Evolutionary conservation across 2,888 invertebrate genomes (phyloP).

Genomic region (Heliconius hortense): DNA sequence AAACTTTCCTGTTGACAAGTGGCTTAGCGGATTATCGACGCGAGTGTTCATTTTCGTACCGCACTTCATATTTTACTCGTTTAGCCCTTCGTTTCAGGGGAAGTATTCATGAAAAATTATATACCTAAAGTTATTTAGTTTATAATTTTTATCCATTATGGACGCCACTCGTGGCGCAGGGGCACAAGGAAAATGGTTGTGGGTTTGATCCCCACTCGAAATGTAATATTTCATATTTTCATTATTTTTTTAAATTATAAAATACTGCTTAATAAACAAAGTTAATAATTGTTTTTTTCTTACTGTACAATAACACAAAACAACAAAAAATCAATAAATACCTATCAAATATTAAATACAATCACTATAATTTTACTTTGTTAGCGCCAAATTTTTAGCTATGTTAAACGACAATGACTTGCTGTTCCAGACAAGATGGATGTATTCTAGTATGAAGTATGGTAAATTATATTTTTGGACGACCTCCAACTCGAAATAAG

Average conservation of each 20-base stretch:
- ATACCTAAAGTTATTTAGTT: background rate
- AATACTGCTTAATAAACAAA: too few species aligned
- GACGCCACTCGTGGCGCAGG: background rate
- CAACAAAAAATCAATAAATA: too few species aligned
- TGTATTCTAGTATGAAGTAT: slow-evolving; percentile 35
- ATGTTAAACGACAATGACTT: slow-evolving; percentile 62
- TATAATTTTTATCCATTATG: background rate
- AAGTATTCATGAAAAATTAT: background rate
- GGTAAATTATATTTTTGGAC: slow-evolving; percentile 40
- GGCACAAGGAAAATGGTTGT: background rate
- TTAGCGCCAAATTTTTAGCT: slow-evolving; percentile 66
- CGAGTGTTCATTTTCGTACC: too few species aligned
- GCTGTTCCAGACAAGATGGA: slow-evolving; percentile 51
- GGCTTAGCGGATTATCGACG: too few species aligned
- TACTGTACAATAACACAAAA: too few species aligned
- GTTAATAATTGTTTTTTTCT: too few species aligned
- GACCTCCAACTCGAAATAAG: slow-evolving; percentile 38
- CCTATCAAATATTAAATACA: too few species aligned
- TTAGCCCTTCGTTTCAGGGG: background rate
- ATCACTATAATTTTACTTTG: slow-evolving; percentile 64
- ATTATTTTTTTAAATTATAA: background rate
- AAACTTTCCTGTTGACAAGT: too few species aligned
- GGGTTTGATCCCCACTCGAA: background rate
- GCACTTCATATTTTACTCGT: slow-evolving; percentile 23
- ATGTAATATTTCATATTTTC: background rate